Conservation (phyloP, 2,797 vertebrate species). For the Astyanax mexicanus region DNA sequence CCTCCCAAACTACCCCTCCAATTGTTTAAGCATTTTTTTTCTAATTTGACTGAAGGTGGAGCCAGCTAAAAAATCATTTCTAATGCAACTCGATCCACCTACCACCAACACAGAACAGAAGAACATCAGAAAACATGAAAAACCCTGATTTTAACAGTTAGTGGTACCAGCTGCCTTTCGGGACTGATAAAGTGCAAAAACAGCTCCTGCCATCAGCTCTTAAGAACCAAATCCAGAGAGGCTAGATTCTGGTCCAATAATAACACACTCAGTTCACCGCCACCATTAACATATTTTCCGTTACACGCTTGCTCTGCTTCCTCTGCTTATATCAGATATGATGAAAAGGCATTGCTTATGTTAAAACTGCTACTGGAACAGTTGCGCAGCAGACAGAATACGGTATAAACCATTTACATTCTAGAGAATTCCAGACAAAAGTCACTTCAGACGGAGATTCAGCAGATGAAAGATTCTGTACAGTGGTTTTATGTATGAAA, state of each 20-base stretch:
- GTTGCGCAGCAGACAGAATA: neutral
- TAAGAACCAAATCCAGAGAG: slow-evolving; percentile 19
- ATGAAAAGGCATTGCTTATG: neutral
- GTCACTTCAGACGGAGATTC: neutral
- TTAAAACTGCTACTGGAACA: slow-evolving; percentile 1
- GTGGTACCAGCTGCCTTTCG: neutral
- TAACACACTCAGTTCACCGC: slow-evolving; percentile 31
- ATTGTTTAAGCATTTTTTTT: too few relatives aligned
- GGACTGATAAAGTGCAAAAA: neutral
- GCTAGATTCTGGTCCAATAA: slow-evolving; percentile 33
- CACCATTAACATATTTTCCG: slow-evolving; percentile 42
- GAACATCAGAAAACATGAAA: neutral
- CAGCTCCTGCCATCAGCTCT: neutral
- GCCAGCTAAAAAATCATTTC: too few relatives aligned
- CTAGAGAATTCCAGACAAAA: neutral
- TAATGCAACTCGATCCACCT: neutral
- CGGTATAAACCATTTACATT: neutral
- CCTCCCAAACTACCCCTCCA: too few relatives aligned
- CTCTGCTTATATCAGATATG: slow-evolving; percentile 5
- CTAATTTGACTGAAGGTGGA: too few relatives aligned
- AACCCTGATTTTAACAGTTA: neutral
- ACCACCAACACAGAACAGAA: neutral
- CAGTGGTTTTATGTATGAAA: too few relatives aligned
- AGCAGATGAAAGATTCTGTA: too few relatives aligned
- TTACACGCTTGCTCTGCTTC: neutral